Conservation (phyloP, 2,113 vertebrate species). For the Gadus macrocephalus region DNA sequence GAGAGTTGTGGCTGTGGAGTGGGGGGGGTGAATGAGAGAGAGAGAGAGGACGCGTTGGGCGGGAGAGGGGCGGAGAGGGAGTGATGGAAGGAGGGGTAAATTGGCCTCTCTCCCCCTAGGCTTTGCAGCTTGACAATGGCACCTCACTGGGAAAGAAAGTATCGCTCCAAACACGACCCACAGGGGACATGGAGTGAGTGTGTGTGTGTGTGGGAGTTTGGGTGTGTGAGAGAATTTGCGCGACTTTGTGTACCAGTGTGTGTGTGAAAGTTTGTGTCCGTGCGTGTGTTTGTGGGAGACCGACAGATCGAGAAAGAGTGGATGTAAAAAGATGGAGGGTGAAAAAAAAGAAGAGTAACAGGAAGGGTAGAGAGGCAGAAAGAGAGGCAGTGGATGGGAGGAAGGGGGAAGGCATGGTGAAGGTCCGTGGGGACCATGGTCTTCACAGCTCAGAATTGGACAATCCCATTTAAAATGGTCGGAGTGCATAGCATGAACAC, state of each 20-base stretch:
- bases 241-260: not conserved
- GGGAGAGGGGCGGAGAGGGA: not conserved
- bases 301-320: slow-evolving; percentile 15
- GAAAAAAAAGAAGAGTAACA: slow-evolving; percentile 26
- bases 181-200: slow-evolving; percentile 38
- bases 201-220: not conserved
- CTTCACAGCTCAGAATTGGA: too few species aligned
- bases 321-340: slow-evolving; percentile 1
- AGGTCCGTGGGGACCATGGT: slow-evolving; percentile 21
- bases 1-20: too few species aligned
- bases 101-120: slow-evolving; percentile 58
- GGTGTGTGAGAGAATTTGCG: not conserved
- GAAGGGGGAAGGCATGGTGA: not conserved
- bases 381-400: not conserved
- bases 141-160: slow-evolving; percentile 55
- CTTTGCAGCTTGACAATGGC: slow-evolving; percentile 52
- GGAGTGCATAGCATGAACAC: too few species aligned
- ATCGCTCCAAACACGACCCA: slow-evolving; percentile 52
- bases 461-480: too few species aligned
- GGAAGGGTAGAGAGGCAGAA: slow-evolving; percentile 10
- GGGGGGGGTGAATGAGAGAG: slow-evolving; percentile 8
- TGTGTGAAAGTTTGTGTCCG: not conserved
- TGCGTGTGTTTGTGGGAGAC: slow-evolving; percentile 1
- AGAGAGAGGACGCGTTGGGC: slow-evolving; percentile 9
- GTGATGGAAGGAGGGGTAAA: slow-evolving; percentile 54